phyloP scores from a whole-genome alignment of 2,888 invertebrate species.

The Nymphalis urticae region DNA sequence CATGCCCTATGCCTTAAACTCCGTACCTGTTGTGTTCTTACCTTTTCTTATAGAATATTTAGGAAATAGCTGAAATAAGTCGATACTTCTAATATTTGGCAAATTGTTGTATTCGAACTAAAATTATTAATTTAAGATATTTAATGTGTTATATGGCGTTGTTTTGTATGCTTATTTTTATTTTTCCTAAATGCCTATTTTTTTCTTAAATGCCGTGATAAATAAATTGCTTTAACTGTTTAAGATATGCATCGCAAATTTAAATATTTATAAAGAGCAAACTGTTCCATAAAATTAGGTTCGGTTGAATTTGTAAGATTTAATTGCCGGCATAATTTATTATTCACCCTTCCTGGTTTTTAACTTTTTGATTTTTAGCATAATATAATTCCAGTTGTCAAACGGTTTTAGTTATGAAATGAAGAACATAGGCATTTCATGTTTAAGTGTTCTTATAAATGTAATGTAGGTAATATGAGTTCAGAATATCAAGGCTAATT shows the following conservation, averaged over 20 bases:
- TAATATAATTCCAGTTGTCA: background rate
- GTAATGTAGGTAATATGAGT: background rate
- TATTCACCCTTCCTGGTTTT: slow-evolving; percentile 28
- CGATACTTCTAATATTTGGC: too few species aligned
- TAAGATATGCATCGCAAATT: slow-evolving; percentile 12
- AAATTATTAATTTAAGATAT: too few species aligned
- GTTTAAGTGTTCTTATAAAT: background rate
- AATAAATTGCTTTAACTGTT: background rate
- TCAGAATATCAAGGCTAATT: too few species aligned
- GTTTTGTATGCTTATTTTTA: too few species aligned
- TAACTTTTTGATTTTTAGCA: slow-evolving; percentile 8
- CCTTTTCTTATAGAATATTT: background rate
- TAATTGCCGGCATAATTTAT: slow-evolving; percentile 22
- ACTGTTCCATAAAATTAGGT: slow-evolving; percentile 13
- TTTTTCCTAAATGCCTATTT: too few species aligned
- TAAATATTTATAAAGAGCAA: slow-evolving; percentile 16
- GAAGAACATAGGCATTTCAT: background rate
- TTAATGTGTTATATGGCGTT: too few species aligned
- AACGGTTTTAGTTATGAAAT: slow-evolving; percentile 4
- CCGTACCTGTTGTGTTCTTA: slow-evolving; percentile 27
- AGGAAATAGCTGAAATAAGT: background rate
- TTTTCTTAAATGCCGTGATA: background rate
- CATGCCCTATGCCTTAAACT: slow-evolving; percentile 25
- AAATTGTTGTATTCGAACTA: too few species aligned
- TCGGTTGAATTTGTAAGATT: slow-evolving; percentile 13